Evolutionary conservation across 2,797 vertebrate genomes (phyloP).

Genomic region (Crypturellus tataupa): DNA sequence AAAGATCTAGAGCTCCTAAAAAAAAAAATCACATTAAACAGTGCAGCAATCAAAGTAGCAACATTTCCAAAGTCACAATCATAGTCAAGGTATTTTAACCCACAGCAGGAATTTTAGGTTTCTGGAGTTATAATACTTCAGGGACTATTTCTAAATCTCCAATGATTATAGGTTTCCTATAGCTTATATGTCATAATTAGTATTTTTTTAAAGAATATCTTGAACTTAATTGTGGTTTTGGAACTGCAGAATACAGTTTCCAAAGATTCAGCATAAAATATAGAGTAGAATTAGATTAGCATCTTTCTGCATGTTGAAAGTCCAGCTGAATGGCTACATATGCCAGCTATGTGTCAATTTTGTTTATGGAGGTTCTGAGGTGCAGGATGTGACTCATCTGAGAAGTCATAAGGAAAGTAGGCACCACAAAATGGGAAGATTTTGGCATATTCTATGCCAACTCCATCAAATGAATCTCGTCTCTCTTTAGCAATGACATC

Average conservation of each 20-base stretch:
- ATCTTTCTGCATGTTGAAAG: background rate
- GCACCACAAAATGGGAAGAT: background rate
- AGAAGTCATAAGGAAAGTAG: background rate
- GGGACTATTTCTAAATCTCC: background rate
- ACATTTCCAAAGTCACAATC: background rate
- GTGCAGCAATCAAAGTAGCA: background rate
- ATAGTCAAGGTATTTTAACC: background rate
- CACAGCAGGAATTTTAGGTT: background rate
- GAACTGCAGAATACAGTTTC: background rate
- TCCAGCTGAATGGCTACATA: background rate
- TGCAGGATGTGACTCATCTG: background rate
- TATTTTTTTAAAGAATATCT: background rate
- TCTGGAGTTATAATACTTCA: background rate
- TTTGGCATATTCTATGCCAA: background rate
- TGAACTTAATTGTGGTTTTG: background rate
- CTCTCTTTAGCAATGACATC: background rate
- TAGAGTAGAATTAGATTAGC: background rate
- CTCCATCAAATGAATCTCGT: background rate
- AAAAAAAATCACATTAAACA: background rate
- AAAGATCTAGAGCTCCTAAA: background rate
- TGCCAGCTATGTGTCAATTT: background rate
- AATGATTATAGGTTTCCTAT: background rate
- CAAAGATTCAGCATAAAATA: background rate
- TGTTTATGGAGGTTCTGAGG: fast-evolving
- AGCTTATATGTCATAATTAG: background rate